Conservation (phyloP, 64 coral and sea anemone genomes). For the Pocillopora verrucosa region DNA sequence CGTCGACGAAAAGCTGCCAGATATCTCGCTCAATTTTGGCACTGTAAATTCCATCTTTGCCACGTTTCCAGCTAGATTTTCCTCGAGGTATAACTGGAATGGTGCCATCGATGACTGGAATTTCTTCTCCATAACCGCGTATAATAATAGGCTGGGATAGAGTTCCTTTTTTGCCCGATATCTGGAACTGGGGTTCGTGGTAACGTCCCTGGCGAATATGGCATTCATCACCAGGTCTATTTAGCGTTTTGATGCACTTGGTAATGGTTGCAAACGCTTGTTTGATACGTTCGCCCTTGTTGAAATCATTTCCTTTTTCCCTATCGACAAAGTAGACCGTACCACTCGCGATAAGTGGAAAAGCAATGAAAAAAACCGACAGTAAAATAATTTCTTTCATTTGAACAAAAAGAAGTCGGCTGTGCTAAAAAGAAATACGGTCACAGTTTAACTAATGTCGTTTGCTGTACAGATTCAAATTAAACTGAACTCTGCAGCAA, state of each 20-base stretch:
- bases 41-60: slow-evolving; percentile 1
- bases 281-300: not conserved
- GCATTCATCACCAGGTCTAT: slow-evolving; percentile 40
- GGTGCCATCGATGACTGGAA: slow-evolving; percentile 71
- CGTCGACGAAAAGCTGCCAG: slow-evolving; percentile 49
- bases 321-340: slow-evolving; percentile 31
- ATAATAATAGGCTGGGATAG: slow-evolving; percentile 47
- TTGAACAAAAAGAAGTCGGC: no score
- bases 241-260: slow-evolving; percentile 5
- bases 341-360: not conserved
- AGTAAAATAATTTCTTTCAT: not conserved
- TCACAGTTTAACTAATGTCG: not conserved
- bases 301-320: not conserved
- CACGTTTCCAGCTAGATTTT: slow-evolving; percentile 34
- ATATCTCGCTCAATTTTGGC: slow-evolving; percentile 28
- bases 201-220: slow-evolving; percentile 65
- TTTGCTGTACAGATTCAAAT: no score
- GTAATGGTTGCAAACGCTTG: slow-evolving; percentile 25
- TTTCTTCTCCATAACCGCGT: slow-evolving; percentile 60
- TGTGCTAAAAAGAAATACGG: not conserved
- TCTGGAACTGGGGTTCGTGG: slow-evolving; percentile 50
- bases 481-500: not conserved
- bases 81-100: not conserved
- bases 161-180: slow-evolving; percentile 55
- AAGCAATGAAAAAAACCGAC: not conserved